These are phyloP conservation scores for Andricus quercusramuli DNA, from an alignment of 2,888 invertebrate genomes.

Conservation along the genomic window DNA sequence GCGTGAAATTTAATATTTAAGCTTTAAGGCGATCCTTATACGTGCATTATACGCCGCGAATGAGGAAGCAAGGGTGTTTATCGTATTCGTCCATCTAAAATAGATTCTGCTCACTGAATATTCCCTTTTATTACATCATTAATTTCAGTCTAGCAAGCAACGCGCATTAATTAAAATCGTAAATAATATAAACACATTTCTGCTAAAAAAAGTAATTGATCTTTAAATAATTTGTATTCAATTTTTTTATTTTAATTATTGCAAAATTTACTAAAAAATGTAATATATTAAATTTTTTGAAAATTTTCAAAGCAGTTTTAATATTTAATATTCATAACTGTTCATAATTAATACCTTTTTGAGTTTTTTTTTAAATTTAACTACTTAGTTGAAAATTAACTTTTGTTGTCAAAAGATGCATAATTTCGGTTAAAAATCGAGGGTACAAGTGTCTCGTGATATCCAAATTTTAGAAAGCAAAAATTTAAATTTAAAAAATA, in stretches of 20 bases:
- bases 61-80: constrained; percentile 18
- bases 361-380: too few species aligned
- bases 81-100: constrained; percentile 33
- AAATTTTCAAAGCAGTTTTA: too few species aligned
- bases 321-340: too few species aligned
- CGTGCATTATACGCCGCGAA: constrained; percentile 13
- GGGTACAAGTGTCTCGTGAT: too few species aligned
- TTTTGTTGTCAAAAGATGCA: too few species aligned
- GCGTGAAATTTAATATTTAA: constrained; percentile 42
- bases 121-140: constrained; percentile 27
- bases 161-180: constrained; percentile 16
- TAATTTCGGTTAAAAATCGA: too few species aligned
- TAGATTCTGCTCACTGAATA: constrained; percentile 20
- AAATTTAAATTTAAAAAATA: too few species aligned
- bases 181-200: constrained; percentile 6
- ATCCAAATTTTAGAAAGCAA: too few species aligned
- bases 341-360: too few species aligned
- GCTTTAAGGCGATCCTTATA: constrained; percentile 27
- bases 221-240: not conserved
- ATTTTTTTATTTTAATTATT: not conserved
- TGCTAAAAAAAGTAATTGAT: not conserved
- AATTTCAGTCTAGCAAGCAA: not conserved
- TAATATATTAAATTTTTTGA: too few species aligned
- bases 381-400: too few species aligned
- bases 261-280: not conserved